Conservation (phyloP, 2,888 invertebrate genomes). For the Hirtodrosophila alboralis region DNA sequence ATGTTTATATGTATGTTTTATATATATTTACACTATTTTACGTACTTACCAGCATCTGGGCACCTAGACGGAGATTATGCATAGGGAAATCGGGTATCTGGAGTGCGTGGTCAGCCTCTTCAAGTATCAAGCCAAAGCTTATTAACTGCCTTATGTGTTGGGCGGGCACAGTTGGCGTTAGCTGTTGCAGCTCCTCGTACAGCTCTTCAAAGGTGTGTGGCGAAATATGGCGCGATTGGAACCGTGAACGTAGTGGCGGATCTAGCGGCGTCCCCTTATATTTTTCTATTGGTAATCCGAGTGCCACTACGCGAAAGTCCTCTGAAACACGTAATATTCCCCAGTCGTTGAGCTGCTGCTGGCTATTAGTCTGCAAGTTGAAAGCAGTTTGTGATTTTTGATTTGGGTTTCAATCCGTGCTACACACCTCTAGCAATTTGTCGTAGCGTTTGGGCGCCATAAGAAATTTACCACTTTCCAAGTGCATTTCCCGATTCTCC, state of each 20-base stretch:
- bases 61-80: conserved; percentile 89
- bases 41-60: conserved; percentile 83
- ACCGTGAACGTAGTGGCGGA: conserved; percentile 96
- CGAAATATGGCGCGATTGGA: conserved; percentile 95
- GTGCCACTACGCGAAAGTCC: conserved; percentile 95
- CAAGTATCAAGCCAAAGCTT: conserved; percentile 91
- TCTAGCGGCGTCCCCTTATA: conserved; percentile 97
- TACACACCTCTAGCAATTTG: conserved; percentile 90
- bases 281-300: conserved; percentile 95
- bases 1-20: background rate
- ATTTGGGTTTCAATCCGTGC: background rate
- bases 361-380: conserved; percentile 88
- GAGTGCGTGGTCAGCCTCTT: conserved; percentile 88
- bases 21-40: too few relatives aligned
- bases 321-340: conserved; percentile 96
- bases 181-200: conserved; percentile 84
- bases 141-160: conserved; percentile 85
- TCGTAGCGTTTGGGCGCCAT: conserved; percentile 96
- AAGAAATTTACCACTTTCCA: conserved; percentile 97
- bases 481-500: conserved; percentile 99
- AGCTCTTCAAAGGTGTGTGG: conserved; percentile 85
- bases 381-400: background rate
- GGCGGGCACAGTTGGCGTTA: conserved; percentile 85
- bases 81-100: conserved; percentile 95
- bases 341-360: conserved; percentile 92